Evolutionary conservation across 2,113 vertebrate species (phyloP), one percentile per base, ranked within the genome.

Genomic region (Lophotis ruficrista): DNA sequence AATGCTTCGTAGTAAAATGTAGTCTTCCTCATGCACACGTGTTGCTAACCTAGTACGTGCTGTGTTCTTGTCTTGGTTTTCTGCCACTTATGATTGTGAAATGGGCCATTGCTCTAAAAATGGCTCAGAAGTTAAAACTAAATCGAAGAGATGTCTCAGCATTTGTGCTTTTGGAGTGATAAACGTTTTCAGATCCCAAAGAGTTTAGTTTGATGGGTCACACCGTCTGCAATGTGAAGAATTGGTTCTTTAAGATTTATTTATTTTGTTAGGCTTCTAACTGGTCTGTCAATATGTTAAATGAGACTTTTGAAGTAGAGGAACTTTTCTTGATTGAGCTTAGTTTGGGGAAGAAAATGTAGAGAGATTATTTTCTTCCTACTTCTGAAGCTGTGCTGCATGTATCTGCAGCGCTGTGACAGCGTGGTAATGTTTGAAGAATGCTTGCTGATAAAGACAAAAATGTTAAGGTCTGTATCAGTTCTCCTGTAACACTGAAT

Each of bases 91-190:
- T 5, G 0, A 5, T 31, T 58, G 30, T 41, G 21, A 83, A 66
- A 87, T 43, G 50, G 9, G 13, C 12, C 12, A 83, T 66, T 43
- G 23, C 9, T 66, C 47, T 53, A 17, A 85, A 82, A 82, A 22
- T 38, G 45, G 17, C 17, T 58, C 47, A 60, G 43, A 83, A 94
- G 70, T 83, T 14, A 47, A 82, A 62, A 68, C 6, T 10, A 61
- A 83, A 71, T 15, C 18, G 4, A 66, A 70, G 31, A 75, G 2
- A 3, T 25, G 7, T 22, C 23, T 81, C 45, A 24, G 7, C 6
- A 5, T n/a, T 77, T 0, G 0, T 86, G 8, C 13, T 48, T 92
- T 83, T 28, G 12, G 58, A 78, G 41, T 86, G 61, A 17, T 0
- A 58, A 54, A 47, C 19, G 1, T 83, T 56, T 93, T 84, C 54